Conservation (phyloP, 2,888 invertebrate genomes). For the Ypsolopha scabrella region DNA sequence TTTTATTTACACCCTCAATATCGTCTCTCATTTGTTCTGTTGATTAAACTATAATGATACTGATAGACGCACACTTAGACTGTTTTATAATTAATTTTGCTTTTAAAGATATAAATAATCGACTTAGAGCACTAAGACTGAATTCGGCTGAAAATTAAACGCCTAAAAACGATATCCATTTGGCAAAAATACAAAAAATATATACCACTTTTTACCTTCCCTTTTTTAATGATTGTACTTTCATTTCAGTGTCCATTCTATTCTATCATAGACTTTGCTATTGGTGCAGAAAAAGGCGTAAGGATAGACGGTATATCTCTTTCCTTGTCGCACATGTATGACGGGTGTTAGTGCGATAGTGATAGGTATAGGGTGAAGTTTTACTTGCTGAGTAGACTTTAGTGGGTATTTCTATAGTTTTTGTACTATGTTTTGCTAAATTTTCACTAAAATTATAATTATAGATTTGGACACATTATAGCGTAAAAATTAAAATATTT, state of each 20-base stretch:
- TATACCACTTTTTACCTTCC: background rate
- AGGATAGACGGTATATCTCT: conserved; percentile 12
- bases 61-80: conserved; percentile 1
- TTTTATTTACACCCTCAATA: too few relatives aligned
- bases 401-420: conserved; percentile 67
- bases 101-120: conserved; percentile 23
- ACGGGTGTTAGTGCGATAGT: conserved; percentile 53
- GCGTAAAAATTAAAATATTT: conserved; percentile 27
- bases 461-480: conserved; percentile 64
- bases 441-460: conserved; percentile 59
- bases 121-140: conserved; percentile 66
- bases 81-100: background rate
- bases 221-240: background rate
- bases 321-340: conserved; percentile 38
- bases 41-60: background rate
- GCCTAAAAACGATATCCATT: conserved; percentile 1
- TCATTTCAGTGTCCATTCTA: conserved; percentile 28
- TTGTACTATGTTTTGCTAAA: conserved; percentile 71
- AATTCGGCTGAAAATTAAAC: conserved; percentile 39
- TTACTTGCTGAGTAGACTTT: conserved; percentile 64
- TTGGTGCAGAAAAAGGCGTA: conserved; percentile 36
- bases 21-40: too few relatives aligned
- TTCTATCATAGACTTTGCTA: conserved; percentile 28
- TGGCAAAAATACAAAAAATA: conserved; percentile 1
- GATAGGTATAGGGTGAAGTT: conserved; percentile 60